These are phyloP conservation scores for Lucilia cuprina DNA, from an alignment of 1,140 invertebrate species.

Conservation along the genomic window DNA sequence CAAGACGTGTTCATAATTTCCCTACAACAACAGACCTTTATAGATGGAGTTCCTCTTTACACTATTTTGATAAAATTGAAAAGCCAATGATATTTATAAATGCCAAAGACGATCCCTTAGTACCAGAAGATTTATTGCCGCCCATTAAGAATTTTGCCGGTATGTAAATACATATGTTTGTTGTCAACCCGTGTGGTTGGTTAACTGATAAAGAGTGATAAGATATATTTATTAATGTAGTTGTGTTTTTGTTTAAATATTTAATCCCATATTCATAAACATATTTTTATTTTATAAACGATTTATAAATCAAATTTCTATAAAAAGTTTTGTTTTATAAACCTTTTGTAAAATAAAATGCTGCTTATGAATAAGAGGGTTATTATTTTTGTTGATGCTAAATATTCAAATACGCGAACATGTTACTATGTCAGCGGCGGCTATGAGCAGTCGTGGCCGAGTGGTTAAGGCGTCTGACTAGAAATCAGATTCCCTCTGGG, in stretches of 20 bases:
- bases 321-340: no score
- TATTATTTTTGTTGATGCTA: no score
- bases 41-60: conserved; percentile 79
- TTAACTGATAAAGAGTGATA: no score
- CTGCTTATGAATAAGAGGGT: no score
- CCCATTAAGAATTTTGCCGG: conserved; percentile 78
- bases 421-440: not conserved
- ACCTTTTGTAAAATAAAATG: no score
- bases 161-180: conserved; percentile 62
- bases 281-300: no score
- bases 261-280: no score
- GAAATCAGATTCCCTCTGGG: conserved; percentile 83
- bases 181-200: not conserved
- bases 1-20: conserved; percentile 80
- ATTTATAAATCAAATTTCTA: no score
- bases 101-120: conserved; percentile 86
- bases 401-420: not conserved
- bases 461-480: conserved; percentile 74
- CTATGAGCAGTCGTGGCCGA: conserved; percentile 74
- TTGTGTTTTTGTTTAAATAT: no score
- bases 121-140: conserved; percentile 76
- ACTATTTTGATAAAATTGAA: conserved; percentile 78
- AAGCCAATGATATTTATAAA: conserved; percentile 91
- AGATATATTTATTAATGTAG: no score
- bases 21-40: conserved; percentile 80